Base-by-base conservation (phyloP, 1,140 invertebrate species). In the Rhysida immarginata region DNA sequence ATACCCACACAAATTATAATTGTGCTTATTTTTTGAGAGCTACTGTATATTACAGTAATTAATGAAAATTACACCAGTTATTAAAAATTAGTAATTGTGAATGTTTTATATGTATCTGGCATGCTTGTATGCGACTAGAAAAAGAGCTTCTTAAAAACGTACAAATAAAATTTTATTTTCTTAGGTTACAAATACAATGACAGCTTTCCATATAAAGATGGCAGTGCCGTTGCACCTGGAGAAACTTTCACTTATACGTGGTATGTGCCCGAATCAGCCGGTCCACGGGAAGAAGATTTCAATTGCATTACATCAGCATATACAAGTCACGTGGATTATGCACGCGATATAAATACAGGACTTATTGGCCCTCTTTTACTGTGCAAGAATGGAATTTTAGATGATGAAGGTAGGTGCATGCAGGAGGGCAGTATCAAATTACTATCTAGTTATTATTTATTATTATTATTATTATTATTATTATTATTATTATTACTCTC, bases 201-300 rank as follows among this genome's bases (percentile, higher is more conserved):
- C n/a, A 46, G 18, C 55, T 57, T 48, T 58, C 60, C 18, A 55
- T 62, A n/a, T 55, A 56, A n/a, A 45, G 60, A 56, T 11, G 61
- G 58, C 45, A 64, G 29, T 61, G 60, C 5, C 62, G 66, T 46
- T 63, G 65, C 1, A 49, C 66, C n/a, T 62, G 20, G 46, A 58
- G 13, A 67, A 65, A 59, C 53, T 46, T 41, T 63, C 65, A 42
- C 61, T 62, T 53, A 68, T 62, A 49, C 44, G 58, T 23, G 68
- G 68, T 2, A 8, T 3, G 53, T 54, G 3, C 53, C 53, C n/a
- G 43, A 42, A 42, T 8, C 41, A 20, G 8, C 42, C 3, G 53
- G 29, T 2, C 53, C 53, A 16, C 2, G n/a, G 5, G 11, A n/a
- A 18, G 53, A 54, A 14, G 35, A 54, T 21, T 54, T 44, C 29